Evolutionary conservation across 2,888 invertebrate genomes (phyloP).

Genomic region (Macrosiphum euphorbiae): DNA sequence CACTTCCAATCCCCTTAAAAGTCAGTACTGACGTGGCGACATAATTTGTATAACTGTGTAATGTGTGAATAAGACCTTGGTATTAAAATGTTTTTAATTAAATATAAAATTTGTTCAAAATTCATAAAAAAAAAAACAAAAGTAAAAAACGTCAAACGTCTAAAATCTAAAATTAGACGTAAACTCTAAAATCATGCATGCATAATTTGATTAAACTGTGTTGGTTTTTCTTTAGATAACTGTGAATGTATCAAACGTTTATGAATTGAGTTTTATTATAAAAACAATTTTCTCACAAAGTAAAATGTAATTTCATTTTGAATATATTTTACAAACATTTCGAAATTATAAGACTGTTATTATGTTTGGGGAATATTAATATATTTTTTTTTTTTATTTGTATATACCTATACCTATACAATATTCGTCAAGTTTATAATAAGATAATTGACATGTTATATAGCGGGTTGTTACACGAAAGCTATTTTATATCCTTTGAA

Average conservation of each 20-base stretch:
- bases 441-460: slow-evolving; percentile 29
- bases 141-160: background rate
- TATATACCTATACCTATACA: background rate
- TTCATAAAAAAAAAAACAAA: background rate
- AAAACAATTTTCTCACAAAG: background rate
- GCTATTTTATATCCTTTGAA: slow-evolving; percentile 35
- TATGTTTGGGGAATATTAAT: background rate
- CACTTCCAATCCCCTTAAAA: no score
- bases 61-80: background rate
- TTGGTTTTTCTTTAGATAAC: background rate
- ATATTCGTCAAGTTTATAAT: slow-evolving; percentile 16
- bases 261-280: background rate
- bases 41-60: background rate
- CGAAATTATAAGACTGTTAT: background rate
- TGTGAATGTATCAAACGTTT: background rate
- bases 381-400: background rate
- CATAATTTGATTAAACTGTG: background rate
- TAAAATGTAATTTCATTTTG: background rate
- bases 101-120: background rate
- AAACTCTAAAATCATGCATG: background rate
- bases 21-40: background rate
- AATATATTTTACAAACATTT: background rate
- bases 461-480: background rate
- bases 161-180: no score
- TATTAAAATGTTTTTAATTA: background rate